Conservation (phyloP, 1,140 invertebrate genomes). For the silkworm (Bombyx mori) region DNA sequence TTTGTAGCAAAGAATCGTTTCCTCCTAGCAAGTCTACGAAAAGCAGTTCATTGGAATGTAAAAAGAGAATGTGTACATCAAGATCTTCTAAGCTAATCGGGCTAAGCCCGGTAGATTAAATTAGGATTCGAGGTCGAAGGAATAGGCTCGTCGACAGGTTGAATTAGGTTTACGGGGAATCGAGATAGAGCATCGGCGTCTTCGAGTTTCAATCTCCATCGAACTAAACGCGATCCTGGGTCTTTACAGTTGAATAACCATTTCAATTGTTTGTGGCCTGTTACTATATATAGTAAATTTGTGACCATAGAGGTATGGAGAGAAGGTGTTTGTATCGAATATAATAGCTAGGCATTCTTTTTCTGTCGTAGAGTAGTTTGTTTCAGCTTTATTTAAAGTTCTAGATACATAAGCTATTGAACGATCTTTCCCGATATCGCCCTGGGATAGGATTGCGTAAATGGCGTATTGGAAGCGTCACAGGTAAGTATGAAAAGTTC, state of each 20-base stretch:
- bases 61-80: no score
- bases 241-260: conserved; percentile 2
- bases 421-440: conserved; percentile 19
- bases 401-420: background rate
- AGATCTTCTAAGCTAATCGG: no score
- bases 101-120: no score
- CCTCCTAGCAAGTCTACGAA: no score
- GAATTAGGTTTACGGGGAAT: no score
- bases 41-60: no score
- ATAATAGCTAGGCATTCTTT: background rate
- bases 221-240: background rate
- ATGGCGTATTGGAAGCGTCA: conserved; percentile 49
- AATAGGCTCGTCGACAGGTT: no score
- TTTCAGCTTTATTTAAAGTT: background rate
- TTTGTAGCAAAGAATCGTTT: no score
- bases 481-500: conserved; percentile 39
- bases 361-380: background rate
- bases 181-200: no score
- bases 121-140: no score
- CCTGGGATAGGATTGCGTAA: conserved; percentile 41
- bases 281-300: background rate
- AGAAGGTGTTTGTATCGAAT: background rate
- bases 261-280: background rate
- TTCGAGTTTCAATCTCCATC: background rate
- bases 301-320: background rate